Evolutionary conservation across 2,797 vertebrate species (phyloP).

Genomic region (Coracias cyanogaster): DNA sequence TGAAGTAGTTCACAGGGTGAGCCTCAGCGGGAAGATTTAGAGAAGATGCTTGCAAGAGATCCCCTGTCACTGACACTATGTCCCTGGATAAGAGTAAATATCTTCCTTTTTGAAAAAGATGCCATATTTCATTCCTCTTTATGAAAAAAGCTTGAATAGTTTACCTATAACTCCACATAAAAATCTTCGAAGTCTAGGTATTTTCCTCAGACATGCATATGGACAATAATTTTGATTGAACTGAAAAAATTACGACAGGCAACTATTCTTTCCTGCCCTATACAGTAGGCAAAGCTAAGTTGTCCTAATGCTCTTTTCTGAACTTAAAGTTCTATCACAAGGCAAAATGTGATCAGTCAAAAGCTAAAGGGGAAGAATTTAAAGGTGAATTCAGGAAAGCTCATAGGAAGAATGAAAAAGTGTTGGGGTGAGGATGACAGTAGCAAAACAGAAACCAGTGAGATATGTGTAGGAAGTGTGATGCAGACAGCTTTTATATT

Average conservation of each 20-base stretch:
- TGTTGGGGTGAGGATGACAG: neutral
- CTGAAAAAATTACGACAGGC: neutral
- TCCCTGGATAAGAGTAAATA: neutral
- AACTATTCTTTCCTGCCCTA: neutral
- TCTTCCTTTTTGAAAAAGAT: neutral
- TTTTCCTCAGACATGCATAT: rapidly evolving
- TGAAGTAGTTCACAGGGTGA: neutral
- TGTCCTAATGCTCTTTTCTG: neutral
- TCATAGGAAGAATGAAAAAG: neutral
- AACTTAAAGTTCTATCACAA: neutral
- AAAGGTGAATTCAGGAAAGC: neutral
- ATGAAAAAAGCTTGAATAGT: neutral
- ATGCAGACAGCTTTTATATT: neutral
- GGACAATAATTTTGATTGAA: neutral
- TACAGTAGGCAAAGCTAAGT: neutral
- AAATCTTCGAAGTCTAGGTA: neutral
- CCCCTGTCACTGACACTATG: neutral
- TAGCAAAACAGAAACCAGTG: neutral
- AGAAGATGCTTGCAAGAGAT: neutral
- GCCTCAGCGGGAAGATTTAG: neutral
- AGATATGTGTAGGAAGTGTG: neutral
- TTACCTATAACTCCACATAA: neutral
- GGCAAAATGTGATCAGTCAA: neutral
- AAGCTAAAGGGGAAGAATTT: neutral
- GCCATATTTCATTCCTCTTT: neutral